A percentile compares a stretch with the other conserved stretches of the same genome.
Conservation (phyloP, 2,888 invertebrate species). For the Rhamphomyia laevipes region DNA sequence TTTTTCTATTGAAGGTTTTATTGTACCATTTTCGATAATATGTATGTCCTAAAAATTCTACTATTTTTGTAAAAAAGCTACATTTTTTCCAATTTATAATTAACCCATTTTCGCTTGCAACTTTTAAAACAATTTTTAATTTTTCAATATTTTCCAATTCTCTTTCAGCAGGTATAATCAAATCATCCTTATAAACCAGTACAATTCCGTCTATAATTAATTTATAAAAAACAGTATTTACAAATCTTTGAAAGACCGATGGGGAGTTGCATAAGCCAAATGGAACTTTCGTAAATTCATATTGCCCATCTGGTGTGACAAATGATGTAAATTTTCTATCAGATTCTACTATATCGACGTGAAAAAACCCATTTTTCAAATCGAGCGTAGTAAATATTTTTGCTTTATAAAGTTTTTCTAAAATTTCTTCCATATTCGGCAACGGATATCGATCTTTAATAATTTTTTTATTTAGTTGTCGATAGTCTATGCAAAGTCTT, state of each 20-base stretch:
- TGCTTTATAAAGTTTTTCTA: constrained; percentile 21
- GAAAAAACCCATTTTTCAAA: constrained; percentile 26
- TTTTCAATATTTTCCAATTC: no score
- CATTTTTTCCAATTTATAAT: constrained; percentile 15
- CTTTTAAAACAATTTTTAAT: no score
- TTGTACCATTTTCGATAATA: constrained; percentile 1
- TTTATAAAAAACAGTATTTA: constrained; percentile 16
- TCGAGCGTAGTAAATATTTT: constrained; percentile 23
- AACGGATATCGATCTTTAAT: constrained; percentile 20
- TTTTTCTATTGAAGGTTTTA: constrained; percentile 7
- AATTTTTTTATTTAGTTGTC: constrained; percentile 14
- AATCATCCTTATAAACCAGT: constrained; percentile 20
- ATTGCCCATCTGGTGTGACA: constrained; percentile 23
- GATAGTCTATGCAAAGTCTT: constrained; percentile 21
- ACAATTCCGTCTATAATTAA: constrained; percentile 10
- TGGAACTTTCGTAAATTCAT: constrained; percentile 23
- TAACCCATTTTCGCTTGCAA: no score
- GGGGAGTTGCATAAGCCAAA: constrained; percentile 30
- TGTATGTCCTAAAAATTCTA: constrained; percentile 18
- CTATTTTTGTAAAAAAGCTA: constrained; percentile 2
- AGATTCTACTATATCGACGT: constrained; percentile 21
- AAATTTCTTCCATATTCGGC: constrained; percentile 22
- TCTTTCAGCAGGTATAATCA: constrained; percentile 17
- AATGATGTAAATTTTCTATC: constrained; percentile 24
- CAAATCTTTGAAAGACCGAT: constrained; percentile 20